Evolutionary conservation across 2,888 invertebrate species (phyloP), one percentile per base, ranked within the genome.

Genomic region (Lordiphosa fenestrarum): DNA sequence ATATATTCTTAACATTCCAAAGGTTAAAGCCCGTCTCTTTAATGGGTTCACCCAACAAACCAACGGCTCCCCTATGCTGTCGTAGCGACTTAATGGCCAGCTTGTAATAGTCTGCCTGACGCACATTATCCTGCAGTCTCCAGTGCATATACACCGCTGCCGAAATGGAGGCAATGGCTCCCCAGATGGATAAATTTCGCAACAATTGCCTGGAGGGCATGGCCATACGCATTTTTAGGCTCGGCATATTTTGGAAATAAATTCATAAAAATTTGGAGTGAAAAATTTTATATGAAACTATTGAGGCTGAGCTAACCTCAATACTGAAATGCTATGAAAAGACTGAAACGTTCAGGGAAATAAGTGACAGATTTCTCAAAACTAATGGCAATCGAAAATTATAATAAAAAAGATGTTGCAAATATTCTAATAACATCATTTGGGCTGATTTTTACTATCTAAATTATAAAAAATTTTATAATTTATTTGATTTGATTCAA

Each of bases 1-100:
- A 91, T 69, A 84, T 91, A 63, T 91, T 91, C 46, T 91, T 91
- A 49, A 85, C 68, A 76, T 93, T 91, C 3, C 90, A 90, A 37
- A 94, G 78, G 86, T 94, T 92, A 60, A 95, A 91, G 4, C 90
- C 90, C 44, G 90, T 90, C 63, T 93, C 93, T 85, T 91, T 92
- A 36, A 95, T 93, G 2, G 95, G 95, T 86, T 94, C 93, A 2
- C 95, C 95, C 37, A 96, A 89, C 65, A 93, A 90, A 48, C 91
- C 87, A 5, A 93, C 90, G 2, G 94, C 94, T 33, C 93, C 63
- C 13, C 46, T 51, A 9, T 88, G 87, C 30, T 85, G 76, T 1
- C 92, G 89, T 12, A 95, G 81, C 12, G 88, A 90, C 77, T 92
- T 91, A 47, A 95, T 74, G 0, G 94, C 94, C 69, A 91, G 89